phyloP scores from a whole-genome alignment of 1,140 invertebrate species.

The Drosophila suzukii region DNA sequence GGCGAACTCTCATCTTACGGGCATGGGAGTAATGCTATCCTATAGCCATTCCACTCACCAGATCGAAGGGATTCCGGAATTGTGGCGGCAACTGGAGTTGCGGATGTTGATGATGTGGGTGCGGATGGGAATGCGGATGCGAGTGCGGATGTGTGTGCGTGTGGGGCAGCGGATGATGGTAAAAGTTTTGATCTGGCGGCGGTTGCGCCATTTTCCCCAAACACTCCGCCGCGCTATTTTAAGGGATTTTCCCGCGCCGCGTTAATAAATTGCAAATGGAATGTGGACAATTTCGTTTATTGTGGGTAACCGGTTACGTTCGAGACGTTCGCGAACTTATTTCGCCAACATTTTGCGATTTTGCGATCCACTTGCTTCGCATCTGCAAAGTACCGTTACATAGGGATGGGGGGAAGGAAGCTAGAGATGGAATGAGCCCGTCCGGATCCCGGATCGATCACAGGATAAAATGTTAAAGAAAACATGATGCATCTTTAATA shows the following conservation, averaged over 20 bases:
- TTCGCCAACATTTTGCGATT: slow-evolving; percentile 70
- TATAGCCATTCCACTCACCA: slow-evolving; percentile 53
- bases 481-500: no score
- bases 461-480: no score
- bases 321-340: slow-evolving; percentile 54
- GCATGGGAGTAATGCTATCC: not conserved
- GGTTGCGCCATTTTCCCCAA: slow-evolving; percentile 79
- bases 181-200: slow-evolving; percentile 80
- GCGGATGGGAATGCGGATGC: slow-evolving; percentile 52
- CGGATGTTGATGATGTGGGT: slow-evolving; percentile 62
- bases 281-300: slow-evolving; percentile 1
- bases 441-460: no score
- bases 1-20: not conserved
- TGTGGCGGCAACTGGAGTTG: slow-evolving; percentile 79
- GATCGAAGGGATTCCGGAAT: slow-evolving; percentile 78
- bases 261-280: slow-evolving; percentile 2
- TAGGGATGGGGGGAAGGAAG: slow-evolving; percentile 3
- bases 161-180: slow-evolving; percentile 70
- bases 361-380: slow-evolving; percentile 43
- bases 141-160: slow-evolving; percentile 61
- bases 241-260: slow-evolving; percentile 17
- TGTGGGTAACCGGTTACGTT: slow-evolving; percentile 71
- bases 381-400: slow-evolving; percentile 57
- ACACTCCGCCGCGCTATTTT: slow-evolving; percentile 21
- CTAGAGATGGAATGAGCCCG: not conserved